Percentiles rank a stretch among this genome's conserved stretches.
Evolutionary conservation across 2,797 vertebrate genomes (phyloP).

Genomic region (Muscicapa comitata): DNA sequence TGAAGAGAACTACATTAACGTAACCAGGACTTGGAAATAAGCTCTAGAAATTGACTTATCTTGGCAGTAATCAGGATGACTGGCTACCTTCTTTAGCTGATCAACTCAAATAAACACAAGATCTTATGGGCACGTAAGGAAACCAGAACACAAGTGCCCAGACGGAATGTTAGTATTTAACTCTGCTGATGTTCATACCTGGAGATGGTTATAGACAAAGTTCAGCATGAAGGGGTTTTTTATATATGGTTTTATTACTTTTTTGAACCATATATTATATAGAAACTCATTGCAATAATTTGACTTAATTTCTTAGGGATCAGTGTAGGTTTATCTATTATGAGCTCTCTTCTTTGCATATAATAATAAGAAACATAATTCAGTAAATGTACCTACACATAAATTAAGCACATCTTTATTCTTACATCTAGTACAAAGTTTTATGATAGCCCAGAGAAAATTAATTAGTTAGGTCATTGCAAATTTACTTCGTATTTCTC

Average conservation of each 20-base stretch:
- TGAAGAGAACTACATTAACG: conserved; percentile 42
- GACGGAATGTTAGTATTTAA: not conserved
- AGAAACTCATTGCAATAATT: not conserved
- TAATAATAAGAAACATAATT: not conserved
- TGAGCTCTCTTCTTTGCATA: not conserved
- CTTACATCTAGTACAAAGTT: not conserved
- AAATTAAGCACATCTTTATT: not conserved
- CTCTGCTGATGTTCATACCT: not conserved
- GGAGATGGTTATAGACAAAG: not conserved
- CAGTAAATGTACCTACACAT: not conserved
- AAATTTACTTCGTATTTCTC: not conserved
- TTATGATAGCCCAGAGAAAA: not conserved
- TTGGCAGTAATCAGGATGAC: conserved; percentile 49
- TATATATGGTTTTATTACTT: not conserved
- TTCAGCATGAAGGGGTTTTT: not conserved
- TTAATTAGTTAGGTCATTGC: not conserved
- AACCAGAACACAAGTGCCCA: not conserved
- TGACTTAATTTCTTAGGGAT: not conserved
- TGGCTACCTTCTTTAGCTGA: not conserved
- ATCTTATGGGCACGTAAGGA: not conserved
- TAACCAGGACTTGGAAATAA: not conserved
- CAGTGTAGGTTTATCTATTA: not conserved
- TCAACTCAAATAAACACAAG: not conserved
- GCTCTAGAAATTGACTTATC: conserved; percentile 32
- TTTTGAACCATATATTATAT: not conserved